Percentiles rank a stretch among this genome's conserved stretches.
These are phyloP conservation scores for Lophius americanus DNA, from an alignment of 2,797 vertebrate species.

Conservation along the genomic window DNA sequence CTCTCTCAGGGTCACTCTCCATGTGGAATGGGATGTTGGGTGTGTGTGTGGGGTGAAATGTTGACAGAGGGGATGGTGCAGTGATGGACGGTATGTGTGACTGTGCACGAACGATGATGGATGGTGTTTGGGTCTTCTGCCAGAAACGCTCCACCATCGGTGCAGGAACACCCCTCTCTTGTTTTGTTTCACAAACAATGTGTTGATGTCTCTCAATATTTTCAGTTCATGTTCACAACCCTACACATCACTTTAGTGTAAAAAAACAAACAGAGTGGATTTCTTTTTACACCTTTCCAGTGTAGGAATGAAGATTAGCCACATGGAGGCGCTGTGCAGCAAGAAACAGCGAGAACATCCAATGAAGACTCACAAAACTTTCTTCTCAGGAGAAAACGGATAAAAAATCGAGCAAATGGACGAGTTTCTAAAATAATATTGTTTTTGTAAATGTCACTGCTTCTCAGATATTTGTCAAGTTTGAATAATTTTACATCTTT, in stretches of 20 bases:
- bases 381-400: neutral
- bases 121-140: neutral
- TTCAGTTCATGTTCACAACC: neutral
- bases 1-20: neutral
- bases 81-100: constrained; percentile 15
- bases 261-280: neutral
- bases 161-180: neutral
- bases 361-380: neutral
- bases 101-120: neutral
- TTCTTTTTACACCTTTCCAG: neutral
- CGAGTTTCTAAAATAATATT: too few relatives aligned
- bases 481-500: too few relatives aligned
- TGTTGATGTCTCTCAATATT: neutral
- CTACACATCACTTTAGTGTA: neutral
- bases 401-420: too few relatives aligned
- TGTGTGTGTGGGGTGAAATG: neutral
- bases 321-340: constrained; percentile 36
- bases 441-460: too few relatives aligned
- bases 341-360: constrained; percentile 10
- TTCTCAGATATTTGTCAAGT: too few relatives aligned
- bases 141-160: constrained; percentile 51
- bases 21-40: neutral
- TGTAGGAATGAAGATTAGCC: constrained; percentile 28
- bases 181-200: neutral
- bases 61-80: neutral